Evolutionary conservation across 37 sponge, comb jelly and placozoan genomes (phyloP).

Genomic region (Theonella swinhoei): DNA sequence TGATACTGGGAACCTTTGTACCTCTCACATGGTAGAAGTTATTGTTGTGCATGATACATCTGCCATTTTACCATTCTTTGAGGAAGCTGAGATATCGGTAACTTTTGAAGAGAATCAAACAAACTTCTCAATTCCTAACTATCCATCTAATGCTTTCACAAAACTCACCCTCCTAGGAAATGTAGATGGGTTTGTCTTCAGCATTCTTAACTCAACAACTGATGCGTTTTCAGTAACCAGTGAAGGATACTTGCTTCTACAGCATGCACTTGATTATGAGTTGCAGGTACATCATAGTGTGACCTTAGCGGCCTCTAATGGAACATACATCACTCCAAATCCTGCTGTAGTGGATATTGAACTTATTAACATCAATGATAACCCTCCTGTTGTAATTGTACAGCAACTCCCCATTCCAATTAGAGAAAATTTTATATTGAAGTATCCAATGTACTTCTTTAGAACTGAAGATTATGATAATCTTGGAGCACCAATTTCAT

Average conservation of each 20-base stretch:
- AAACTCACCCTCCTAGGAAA: slow-evolving; percentile 6
- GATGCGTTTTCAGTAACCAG: slow-evolving; percentile 30
- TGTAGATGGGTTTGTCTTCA: not conserved
- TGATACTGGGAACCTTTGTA: slow-evolving; percentile 53
- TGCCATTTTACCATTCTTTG: slow-evolving; percentile 43
- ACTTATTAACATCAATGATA: slow-evolving; percentile 68
- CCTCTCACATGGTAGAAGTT: slow-evolving; percentile 9
- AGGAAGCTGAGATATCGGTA: slow-evolving; percentile 8
- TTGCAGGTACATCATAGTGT: not conserved
- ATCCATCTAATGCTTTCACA: slow-evolving; percentile 41
- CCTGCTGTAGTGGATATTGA: slow-evolving; percentile 43
- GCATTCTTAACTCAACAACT: slow-evolving; percentile 16
- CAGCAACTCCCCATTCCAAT: not conserved
- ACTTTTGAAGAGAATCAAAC: slow-evolving; percentile 27
- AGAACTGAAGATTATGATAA: slow-evolving; percentile 18
- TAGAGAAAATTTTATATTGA: slow-evolving; percentile 19
- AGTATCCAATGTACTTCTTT: slow-evolving; percentile 21
- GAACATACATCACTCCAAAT: slow-evolving; percentile 8
- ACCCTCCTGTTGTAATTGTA: slow-evolving; percentile 26
- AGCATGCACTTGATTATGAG: slow-evolving; percentile 56
- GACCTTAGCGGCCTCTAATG: slow-evolving; percentile 29
- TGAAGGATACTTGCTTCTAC: slow-evolving; percentile 35
- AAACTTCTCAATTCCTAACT: not conserved
- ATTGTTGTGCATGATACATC: slow-evolving; percentile 19
- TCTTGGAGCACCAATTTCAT: slow-evolving; percentile 1